Evolutionary conservation across 2,113 vertebrate genomes (phyloP).

Genomic region (Perca schrenkii): DNA sequence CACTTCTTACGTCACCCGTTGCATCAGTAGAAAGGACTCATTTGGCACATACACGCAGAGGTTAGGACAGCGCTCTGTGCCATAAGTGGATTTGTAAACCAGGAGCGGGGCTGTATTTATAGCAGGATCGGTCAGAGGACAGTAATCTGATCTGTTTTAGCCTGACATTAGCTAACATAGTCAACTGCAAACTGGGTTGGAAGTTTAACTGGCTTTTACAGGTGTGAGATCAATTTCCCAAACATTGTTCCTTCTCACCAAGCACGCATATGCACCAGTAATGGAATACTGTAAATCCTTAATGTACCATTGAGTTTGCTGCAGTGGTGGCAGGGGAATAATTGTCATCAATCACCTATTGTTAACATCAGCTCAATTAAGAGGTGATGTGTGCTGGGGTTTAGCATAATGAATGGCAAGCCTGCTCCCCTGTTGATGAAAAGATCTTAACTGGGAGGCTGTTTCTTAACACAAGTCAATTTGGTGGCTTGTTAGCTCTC

Average conservation of each 20-base stretch:
- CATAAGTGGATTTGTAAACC: slow-evolving; percentile 73
- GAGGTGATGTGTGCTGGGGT: slow-evolving; percentile 46
- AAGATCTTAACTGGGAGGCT: slow-evolving; percentile 44
- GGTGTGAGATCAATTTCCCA: slow-evolving; percentile 54
- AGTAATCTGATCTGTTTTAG: slow-evolving; percentile 61
- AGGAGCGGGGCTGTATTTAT: slow-evolving; percentile 68
- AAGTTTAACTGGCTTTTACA: slow-evolving; percentile 46
- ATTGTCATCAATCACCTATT: slow-evolving; percentile 61
- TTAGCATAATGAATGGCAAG: slow-evolving; percentile 65
- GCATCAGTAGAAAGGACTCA: slow-evolving; percentile 26
- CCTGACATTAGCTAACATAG: slow-evolving; percentile 40
- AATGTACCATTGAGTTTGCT: slow-evolving; percentile 28
- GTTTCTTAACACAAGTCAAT: slow-evolving; percentile 19
- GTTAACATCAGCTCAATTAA: slow-evolving; percentile 69
- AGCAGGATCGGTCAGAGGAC: slow-evolving; percentile 50
- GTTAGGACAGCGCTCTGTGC: slow-evolving; percentile 41
- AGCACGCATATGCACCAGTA: slow-evolving; percentile 38
- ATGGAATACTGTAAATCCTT: slow-evolving; percentile 55
- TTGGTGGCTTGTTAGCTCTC: slow-evolving; percentile 11
- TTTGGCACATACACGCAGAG: slow-evolving; percentile 42
- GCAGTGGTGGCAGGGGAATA: slow-evolving; percentile 59
- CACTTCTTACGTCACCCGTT: slow-evolving; percentile 24
- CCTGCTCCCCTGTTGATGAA: slow-evolving; percentile 41
- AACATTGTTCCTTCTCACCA: slow-evolving; percentile 10
- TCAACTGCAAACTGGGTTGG: slow-evolving; percentile 17